Evolutionary conservation across 2,888 invertebrate genomes (phyloP).

Genomic region (Harmothoe impar): DNA sequence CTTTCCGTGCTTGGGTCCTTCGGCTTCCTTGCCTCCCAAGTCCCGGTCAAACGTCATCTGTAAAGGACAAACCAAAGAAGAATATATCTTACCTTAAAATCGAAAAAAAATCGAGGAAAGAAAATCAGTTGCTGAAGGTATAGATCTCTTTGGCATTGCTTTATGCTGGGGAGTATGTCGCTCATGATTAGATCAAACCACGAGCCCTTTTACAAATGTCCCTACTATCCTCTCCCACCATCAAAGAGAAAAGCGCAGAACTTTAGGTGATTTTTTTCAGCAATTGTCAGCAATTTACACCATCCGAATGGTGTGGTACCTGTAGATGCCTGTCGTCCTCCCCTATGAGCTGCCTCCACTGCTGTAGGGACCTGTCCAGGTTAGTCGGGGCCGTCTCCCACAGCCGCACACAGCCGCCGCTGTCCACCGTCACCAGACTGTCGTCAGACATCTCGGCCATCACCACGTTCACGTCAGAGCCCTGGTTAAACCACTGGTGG

Average conservation of each 20-base stretch:
- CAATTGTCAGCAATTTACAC: too few relatives aligned
- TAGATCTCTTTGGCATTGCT: too few relatives aligned
- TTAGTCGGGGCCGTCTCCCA: slow-evolving; percentile 85
- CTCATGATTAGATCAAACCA: too few relatives aligned
- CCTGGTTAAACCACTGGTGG: slow-evolving; percentile 84
- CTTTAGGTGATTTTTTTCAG: too few relatives aligned
- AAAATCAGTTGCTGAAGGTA: background rate
- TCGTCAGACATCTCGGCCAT: slow-evolving; percentile 84
- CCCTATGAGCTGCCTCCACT: slow-evolving; percentile 85
- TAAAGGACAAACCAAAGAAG: slow-evolving; percentile 27
- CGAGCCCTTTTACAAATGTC: too few relatives aligned
- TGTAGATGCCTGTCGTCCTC: slow-evolving; percentile 77
- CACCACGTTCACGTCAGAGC: slow-evolving; percentile 83
- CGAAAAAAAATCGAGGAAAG: background rate
- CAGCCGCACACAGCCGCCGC: slow-evolving; percentile 85
- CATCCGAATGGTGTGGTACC: too few relatives aligned
- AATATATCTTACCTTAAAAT: too few relatives aligned
- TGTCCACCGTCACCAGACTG: slow-evolving; percentile 86
- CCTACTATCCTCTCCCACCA: too few relatives aligned
- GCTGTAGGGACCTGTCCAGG: slow-evolving; percentile 84
- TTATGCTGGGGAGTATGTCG: too few relatives aligned
- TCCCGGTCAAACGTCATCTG: slow-evolving; percentile 85
- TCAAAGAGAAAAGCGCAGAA: too few relatives aligned
- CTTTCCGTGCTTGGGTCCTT: slow-evolving; percentile 95
- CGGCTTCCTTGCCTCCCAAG: slow-evolving; percentile 86